Conservation (phyloP, 1,140 invertebrate species). For the Eubasilissa regina region DNA sequence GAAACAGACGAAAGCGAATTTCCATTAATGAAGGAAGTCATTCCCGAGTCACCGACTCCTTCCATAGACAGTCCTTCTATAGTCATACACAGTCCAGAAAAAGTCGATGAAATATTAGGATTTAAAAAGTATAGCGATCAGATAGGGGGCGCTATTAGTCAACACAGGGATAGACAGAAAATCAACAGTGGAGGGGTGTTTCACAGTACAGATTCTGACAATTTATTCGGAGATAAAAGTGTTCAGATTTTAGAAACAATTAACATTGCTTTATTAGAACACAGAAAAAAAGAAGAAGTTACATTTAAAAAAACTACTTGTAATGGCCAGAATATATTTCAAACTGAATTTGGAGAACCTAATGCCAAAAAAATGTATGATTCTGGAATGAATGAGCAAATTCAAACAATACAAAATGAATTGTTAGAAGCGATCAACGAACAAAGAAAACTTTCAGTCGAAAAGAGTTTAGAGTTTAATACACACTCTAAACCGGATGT, state of each 20-base stretch:
- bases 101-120: constrained; percentile 65
- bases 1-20: constrained; percentile 62
- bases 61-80: constrained; percentile 62
- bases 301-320: constrained; percentile 7
- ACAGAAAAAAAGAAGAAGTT: constrained; percentile 55
- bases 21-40: constrained; percentile 63
- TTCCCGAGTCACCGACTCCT: constrained; percentile 66
- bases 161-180: constrained; percentile 56
- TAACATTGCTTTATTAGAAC: constrained; percentile 64
- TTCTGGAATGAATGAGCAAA: constrained; percentile 59
- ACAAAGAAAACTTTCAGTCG: constrained; percentile 46
- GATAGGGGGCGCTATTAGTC: constrained; percentile 65
- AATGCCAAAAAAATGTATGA: constrained; percentile 44
- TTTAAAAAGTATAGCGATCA: constrained; percentile 67
- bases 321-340: constrained; percentile 55
- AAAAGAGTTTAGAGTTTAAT: constrained; percentile 28
- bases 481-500: constrained; percentile 59
- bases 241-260: constrained; percentile 64
- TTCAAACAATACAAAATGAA: constrained; percentile 60
- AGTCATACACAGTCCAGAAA: constrained; percentile 62
- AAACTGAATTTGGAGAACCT: constrained; percentile 56
- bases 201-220: background rate
- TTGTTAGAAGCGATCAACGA: constrained; percentile 55
- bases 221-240: constrained; percentile 36
- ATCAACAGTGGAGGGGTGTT: constrained; percentile 13